Conservation (phyloP, 2,113 vertebrate species). For the Misgurnus mizolepis region DNA sequence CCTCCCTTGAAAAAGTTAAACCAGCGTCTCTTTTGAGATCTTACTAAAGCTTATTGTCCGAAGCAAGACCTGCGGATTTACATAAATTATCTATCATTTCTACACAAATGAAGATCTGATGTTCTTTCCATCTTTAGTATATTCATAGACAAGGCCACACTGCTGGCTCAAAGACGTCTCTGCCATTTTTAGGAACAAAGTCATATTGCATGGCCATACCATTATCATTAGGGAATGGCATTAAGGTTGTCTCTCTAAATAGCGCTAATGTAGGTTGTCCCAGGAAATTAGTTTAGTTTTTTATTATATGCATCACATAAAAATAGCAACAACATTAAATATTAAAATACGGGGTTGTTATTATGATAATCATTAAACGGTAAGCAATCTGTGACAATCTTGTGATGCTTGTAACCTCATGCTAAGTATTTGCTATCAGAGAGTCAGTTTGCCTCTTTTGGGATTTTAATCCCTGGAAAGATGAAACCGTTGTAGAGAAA, state of each 20-base stretch:
- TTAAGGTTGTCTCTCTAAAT: background rate
- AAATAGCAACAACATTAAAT: constrained; percentile 65
- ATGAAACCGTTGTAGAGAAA: constrained; percentile 68
- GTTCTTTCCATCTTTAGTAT: constrained; percentile 42
- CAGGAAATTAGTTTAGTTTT: too few species aligned
- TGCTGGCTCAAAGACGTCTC: constrained; percentile 17
- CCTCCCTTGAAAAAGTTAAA: constrained; percentile 66
- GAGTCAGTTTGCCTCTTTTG: constrained; percentile 72
- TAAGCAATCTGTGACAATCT: constrained; percentile 74
- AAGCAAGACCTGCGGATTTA: constrained; percentile 71
- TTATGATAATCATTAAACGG: constrained; percentile 78
- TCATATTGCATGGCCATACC: background rate
- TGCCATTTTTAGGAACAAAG: background rate
- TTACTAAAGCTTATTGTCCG: constrained; percentile 74
- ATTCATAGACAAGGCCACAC: constrained; percentile 25
- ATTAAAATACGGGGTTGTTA: constrained; percentile 73
- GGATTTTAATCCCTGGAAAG: constrained; percentile 72
- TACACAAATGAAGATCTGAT: constrained; percentile 71
- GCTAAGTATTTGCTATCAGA: constrained; percentile 69
- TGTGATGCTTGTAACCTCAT: constrained; percentile 75
- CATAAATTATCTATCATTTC: constrained; percentile 82
- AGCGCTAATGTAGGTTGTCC: constrained; percentile 20
- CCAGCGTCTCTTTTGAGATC: constrained; percentile 67
- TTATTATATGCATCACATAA: background rate
- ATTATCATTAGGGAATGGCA: background rate